phyloP scores from a whole-genome alignment of 2,113 vertebrate genomes.

The Plotosus lineatus region DNA sequence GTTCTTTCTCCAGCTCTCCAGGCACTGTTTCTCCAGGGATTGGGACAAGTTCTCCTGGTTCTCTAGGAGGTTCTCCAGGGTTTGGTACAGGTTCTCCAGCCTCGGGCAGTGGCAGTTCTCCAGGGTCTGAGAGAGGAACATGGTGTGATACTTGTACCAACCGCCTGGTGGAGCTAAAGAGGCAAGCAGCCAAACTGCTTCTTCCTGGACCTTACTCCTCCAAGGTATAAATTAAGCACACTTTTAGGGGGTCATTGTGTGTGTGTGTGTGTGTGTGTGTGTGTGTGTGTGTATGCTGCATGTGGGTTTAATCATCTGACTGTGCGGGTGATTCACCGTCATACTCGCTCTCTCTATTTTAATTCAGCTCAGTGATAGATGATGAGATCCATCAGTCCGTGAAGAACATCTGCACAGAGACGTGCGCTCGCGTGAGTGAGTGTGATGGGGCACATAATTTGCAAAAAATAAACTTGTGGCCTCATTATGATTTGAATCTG shows the following conservation, averaged over 20 bases:
- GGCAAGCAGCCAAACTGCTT: constrained; percentile 90
- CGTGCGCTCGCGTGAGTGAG: background rate
- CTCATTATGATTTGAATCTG: background rate
- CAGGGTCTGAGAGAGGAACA: constrained; percentile 88
- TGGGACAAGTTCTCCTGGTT: constrained; percentile 89
- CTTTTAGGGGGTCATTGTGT: background rate
- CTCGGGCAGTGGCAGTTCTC: constrained; percentile 92
- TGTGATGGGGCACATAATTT: background rate
- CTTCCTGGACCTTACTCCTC: constrained; percentile 86
- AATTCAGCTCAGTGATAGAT: constrained; percentile 14
- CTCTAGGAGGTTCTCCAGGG: constrained; percentile 90
- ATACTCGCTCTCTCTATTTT: background rate
- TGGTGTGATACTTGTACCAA: constrained; percentile 96
- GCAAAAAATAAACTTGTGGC: background rate
- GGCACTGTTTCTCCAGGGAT: constrained; percentile 90
- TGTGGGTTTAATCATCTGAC: background rate
- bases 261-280: background rate
- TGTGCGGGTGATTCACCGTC: background rate
- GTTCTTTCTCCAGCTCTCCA: constrained; percentile 88
- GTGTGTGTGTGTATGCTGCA: background rate
- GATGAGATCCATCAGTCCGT: constrained; percentile 6
- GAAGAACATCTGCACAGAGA: background rate
- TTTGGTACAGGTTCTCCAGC: constrained; percentile 87
- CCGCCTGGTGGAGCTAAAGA: constrained; percentile 91
- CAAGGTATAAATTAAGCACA: constrained; percentile 78